A percentile compares a stretch with the other conserved stretches of the same genome.
phyloP scores from a whole-genome alignment of 1,140 invertebrate species.

The Drosophila seguyi region DNA sequence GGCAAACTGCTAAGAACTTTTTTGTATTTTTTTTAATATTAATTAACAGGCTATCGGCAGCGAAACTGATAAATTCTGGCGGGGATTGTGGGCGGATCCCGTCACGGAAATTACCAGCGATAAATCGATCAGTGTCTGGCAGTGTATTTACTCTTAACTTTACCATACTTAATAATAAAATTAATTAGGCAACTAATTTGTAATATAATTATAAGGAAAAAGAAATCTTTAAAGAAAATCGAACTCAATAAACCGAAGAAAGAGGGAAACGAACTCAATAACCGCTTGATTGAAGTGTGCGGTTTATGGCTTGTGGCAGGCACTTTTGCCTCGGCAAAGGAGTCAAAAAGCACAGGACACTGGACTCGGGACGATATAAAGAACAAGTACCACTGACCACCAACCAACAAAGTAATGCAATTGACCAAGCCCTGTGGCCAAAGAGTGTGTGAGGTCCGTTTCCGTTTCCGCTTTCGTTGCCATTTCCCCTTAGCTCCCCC shows the following conservation, averaged over 20 bases:
- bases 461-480: conserved; percentile 3
- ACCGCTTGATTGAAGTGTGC: conserved; percentile 2
- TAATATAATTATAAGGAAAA: not conserved
- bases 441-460: conserved; percentile 28
- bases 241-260: not conserved
- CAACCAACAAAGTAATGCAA: conserved; percentile 30
- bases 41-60: conserved; percentile 47
- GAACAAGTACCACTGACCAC: conserved; percentile 6
- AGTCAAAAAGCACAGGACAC: not conserved
- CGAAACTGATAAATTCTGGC: conserved; percentile 35
- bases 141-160: too few relatives aligned
- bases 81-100: conserved; percentile 5
- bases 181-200: not conserved
- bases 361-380: not conserved
- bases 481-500: not conserved
- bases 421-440: conserved; percentile 17
- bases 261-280: not conserved
- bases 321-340: not conserved
- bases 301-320: conserved; percentile 1
- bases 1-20: conserved; percentile 58
- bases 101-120: conserved; percentile 13
- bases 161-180: conserved; percentile 3
- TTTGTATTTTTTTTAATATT: conserved; percentile 49
- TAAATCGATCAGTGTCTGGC: conserved; percentile 9
- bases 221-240: not conserved